phyloP scores from a whole-genome alignment of 2,888 invertebrate genomes.

The Nesidiocoris tenuis region DNA sequence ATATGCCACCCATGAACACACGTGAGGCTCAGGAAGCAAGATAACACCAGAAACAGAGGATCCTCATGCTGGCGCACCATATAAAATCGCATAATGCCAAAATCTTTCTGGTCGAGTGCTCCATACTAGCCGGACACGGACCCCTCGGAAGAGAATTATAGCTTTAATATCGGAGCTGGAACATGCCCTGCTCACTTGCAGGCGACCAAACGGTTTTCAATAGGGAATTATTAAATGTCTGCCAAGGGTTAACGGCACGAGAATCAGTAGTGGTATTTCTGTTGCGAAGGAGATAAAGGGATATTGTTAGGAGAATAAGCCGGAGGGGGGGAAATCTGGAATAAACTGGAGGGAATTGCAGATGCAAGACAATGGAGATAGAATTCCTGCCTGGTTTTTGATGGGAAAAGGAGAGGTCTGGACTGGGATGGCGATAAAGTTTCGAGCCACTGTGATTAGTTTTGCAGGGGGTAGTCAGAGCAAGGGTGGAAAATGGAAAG shows the following conservation, averaged over 20 bases:
- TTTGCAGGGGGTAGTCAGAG: constrained; percentile 8
- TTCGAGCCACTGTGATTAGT: constrained; percentile 26
- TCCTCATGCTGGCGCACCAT: too few species aligned
- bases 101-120: too few species aligned
- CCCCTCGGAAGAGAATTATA: background rate
- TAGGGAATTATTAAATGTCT: background rate
- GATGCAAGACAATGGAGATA: background rate
- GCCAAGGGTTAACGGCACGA: background rate
- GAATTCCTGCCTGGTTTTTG: background rate
- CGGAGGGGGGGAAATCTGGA: constrained; percentile 10
- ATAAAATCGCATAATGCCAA: too few species aligned
- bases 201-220: background rate
- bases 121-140: too few species aligned
- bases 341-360: constrained; percentile 12
- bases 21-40: too few species aligned
- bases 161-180: background rate
- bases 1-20: too few species aligned
- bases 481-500: background rate
- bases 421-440: constrained; percentile 1
- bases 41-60: too few species aligned
- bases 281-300: constrained; percentile 27
- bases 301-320: background rate
- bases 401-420: background rate
- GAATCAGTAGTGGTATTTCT: background rate
- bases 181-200: background rate